Conservation (phyloP, 2,888 invertebrate genomes). For the Coenonympha arcania region DNA sequence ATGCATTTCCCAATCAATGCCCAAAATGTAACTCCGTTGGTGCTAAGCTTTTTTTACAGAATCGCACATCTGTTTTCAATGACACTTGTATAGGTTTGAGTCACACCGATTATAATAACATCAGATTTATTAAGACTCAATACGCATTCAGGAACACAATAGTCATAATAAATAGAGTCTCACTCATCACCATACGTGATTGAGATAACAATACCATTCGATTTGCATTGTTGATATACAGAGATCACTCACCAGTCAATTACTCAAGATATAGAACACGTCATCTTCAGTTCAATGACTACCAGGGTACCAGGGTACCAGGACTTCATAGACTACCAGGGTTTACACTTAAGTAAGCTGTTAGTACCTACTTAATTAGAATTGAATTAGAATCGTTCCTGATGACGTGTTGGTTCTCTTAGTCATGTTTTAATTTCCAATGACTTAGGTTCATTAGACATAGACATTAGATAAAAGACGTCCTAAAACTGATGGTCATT, state of each 20-base stretch:
- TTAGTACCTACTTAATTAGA: constrained; percentile 3
- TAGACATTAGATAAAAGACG: too few relatives aligned
- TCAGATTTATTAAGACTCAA: too few relatives aligned
- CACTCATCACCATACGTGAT: neutral
- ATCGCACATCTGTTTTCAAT: too few relatives aligned
- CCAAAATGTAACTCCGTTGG: too few relatives aligned
- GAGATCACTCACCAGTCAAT: constrained; percentile 1
- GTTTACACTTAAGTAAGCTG: constrained; percentile 2
- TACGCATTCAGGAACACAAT: too few relatives aligned
- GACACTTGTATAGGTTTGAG: too few relatives aligned
- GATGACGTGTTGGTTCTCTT: neutral
- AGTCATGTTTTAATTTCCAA: neutral
- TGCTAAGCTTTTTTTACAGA: too few relatives aligned
- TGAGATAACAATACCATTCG: neutral
- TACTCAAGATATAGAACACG: constrained; percentile 5
- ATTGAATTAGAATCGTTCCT: constrained; percentile 7
- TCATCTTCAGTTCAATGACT: constrained; percentile 3
- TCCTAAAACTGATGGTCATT: neutral
- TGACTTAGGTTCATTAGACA: neutral
- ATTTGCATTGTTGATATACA: constrained; percentile 1
- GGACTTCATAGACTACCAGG: too few relatives aligned
- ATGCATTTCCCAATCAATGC: too few relatives aligned
- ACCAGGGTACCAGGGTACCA: too few relatives aligned
- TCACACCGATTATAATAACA: too few relatives aligned
- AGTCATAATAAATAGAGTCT: neutral